A percentile compares a stretch with the other conserved stretches of the same genome.
These are phyloP conservation scores for Ploceus nigricollis DNA, from an alignment of 2,113 vertebrate species.

Conservation along the genomic window DNA sequence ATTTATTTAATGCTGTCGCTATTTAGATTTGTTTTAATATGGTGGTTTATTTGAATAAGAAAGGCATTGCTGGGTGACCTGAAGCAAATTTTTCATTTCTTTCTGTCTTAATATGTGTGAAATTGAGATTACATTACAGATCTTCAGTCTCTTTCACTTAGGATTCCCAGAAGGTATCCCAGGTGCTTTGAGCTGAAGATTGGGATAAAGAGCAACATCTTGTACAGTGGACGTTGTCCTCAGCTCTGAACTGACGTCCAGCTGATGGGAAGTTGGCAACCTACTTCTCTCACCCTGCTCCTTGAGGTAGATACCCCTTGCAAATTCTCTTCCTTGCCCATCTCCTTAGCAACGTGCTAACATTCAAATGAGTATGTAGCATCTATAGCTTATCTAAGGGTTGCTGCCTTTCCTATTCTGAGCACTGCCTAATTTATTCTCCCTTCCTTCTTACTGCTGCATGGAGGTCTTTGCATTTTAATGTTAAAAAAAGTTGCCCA, in stretches of 20 bases:
- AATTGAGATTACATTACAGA: neutral
- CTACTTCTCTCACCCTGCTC: neutral
- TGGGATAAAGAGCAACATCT: neutral
- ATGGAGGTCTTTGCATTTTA: neutral
- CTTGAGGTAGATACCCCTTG: neutral
- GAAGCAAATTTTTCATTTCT: neutral
- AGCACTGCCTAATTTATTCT: conserved; percentile 10
- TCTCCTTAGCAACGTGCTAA: neutral
- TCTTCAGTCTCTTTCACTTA: neutral
- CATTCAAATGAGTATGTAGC: neutral
- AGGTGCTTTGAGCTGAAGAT: neutral
- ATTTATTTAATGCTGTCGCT: neutral
- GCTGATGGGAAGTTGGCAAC: neutral
- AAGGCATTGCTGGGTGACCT: neutral
- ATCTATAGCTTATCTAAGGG: conserved; percentile 8
- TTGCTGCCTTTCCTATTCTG: conserved; percentile 19
- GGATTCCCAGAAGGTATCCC: neutral
- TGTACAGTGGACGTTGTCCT: neutral
- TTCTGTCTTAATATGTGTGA: neutral
- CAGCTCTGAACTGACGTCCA: neutral
- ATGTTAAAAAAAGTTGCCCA: neutral
- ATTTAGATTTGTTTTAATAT: neutral
- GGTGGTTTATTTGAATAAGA: neutral
- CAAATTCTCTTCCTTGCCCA: neutral
- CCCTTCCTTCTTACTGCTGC: neutral